These are phyloP conservation scores for Spodoptera frugiperda DNA, from an alignment of 1,140 invertebrate species.

Conservation along the genomic window DNA sequence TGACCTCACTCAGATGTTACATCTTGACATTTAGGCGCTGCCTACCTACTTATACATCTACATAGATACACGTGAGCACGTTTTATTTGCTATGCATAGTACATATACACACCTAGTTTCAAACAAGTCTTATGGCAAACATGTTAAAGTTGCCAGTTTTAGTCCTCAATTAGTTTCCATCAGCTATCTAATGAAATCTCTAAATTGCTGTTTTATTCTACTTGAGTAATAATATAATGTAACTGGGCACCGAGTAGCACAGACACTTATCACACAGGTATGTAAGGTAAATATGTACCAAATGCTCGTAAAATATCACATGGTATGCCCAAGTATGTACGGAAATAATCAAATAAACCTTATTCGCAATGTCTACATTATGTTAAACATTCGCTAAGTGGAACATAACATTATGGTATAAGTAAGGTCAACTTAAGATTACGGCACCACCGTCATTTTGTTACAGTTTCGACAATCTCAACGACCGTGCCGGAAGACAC, in stretches of 20 bases:
- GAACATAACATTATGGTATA: constrained; percentile 22
- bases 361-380: background rate
- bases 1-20: constrained; percentile 49
- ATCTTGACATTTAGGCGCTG: constrained; percentile 50
- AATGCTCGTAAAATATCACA: constrained; percentile 19
- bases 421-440: constrained; percentile 37
- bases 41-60: constrained; percentile 5
- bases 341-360: constrained; percentile 21
- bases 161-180: constrained; percentile 2
- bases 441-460: constrained; percentile 9
- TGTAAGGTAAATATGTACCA: constrained; percentile 30
- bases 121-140: constrained; percentile 9
- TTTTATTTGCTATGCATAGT: constrained; percentile 1
- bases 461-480: constrained; percentile 36
- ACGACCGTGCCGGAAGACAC: constrained; percentile 35
- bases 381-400: background rate
- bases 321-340: constrained; percentile 1
- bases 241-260: background rate
- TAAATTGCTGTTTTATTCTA: constrained; percentile 23
- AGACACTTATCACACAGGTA: constrained; percentile 22
- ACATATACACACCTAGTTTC: background rate
- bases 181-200: constrained; percentile 8
- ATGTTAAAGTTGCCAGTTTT: background rate
- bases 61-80: background rate
- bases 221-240: background rate